phyloP scores from a whole-genome alignment of 2,888 invertebrate species.

The Nasonovia ribisnigri region DNA sequence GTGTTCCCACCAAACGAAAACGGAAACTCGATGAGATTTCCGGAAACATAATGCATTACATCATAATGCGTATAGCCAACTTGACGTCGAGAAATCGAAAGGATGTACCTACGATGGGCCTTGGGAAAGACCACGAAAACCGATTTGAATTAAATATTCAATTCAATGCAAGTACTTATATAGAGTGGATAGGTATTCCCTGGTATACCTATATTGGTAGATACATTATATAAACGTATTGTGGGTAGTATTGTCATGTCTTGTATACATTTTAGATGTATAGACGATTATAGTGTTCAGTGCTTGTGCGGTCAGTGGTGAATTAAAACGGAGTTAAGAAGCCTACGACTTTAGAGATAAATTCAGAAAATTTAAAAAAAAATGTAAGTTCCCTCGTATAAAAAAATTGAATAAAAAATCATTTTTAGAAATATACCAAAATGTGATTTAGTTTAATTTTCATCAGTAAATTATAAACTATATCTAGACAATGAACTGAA shows the following conservation, averaged over 20 bases:
- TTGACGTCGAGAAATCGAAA: background rate
- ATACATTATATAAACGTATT: background rate
- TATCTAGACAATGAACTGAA: too few species aligned
- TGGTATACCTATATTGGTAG: background rate
- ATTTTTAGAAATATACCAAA: background rate
- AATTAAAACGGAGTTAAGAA: background rate
- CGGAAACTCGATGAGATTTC: background rate
- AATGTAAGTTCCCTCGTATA: background rate
- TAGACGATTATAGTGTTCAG: background rate
- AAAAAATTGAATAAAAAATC: background rate
- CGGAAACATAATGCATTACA: background rate
- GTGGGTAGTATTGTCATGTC: background rate
- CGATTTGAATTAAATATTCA: background rate
- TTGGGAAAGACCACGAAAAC: background rate
- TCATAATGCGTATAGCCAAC: background rate
- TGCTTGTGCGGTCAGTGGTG: background rate
- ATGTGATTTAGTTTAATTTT: background rate
- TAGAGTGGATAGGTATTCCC: background rate
- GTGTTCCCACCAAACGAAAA: background rate
- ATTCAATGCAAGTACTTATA: background rate
- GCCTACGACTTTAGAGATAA: background rate
- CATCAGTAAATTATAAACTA: background rate
- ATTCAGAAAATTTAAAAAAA: background rate
- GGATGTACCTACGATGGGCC: background rate
- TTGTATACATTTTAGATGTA: background rate